Percentiles rank a stretch among this genome's conserved stretches.
These are phyloP conservation scores for Drosophila micromelanica DNA, from an alignment of 1,140 invertebrate genomes.

Conservation along the genomic window DNA sequence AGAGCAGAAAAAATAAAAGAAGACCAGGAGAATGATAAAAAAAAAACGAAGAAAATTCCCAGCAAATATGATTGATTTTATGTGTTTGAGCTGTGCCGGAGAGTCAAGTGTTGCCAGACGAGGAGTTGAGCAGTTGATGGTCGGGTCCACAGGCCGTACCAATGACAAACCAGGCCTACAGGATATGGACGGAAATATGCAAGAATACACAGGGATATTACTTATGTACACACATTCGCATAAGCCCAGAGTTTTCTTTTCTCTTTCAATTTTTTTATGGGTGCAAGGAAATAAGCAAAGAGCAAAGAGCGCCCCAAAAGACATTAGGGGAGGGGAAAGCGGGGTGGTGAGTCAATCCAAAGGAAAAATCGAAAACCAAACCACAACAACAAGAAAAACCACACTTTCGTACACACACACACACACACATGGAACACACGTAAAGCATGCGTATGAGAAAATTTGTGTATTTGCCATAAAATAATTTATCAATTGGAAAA, in stretches of 20 bases:
- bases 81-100: slow-evolving; percentile 55
- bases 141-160: neutral
- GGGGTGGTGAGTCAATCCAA: slow-evolving; percentile 13
- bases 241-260: slow-evolving; percentile 20
- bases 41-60: slow-evolving; percentile 27
- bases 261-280: slow-evolving; percentile 45
- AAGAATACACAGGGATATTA: slow-evolving; percentile 71
- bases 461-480: slow-evolving; percentile 83
- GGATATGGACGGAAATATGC: slow-evolving; percentile 68
- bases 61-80: slow-evolving; percentile 78
- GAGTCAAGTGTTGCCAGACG: neutral
- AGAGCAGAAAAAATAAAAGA: slow-evolving; percentile 1
- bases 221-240: slow-evolving; percentile 35
- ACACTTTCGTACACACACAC: slow-evolving; percentile 27
- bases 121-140: slow-evolving; percentile 10
- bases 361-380: slow-evolving; percentile 65
- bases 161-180: slow-evolving; percentile 54
- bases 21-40: neutral
- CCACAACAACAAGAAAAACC: slow-evolving; percentile 52
- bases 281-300: slow-evolving; percentile 46
- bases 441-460: slow-evolving; percentile 70
- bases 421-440: slow-evolving; percentile 15
- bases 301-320: slow-evolving; percentile 12
- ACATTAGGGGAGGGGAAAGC: neutral
- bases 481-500: slow-evolving; percentile 84